Evolutionary conservation across 1,140 invertebrate genomes (phyloP), one percentile per base, ranked within the genome.

Genomic region (Zaprionus davidi): DNA sequence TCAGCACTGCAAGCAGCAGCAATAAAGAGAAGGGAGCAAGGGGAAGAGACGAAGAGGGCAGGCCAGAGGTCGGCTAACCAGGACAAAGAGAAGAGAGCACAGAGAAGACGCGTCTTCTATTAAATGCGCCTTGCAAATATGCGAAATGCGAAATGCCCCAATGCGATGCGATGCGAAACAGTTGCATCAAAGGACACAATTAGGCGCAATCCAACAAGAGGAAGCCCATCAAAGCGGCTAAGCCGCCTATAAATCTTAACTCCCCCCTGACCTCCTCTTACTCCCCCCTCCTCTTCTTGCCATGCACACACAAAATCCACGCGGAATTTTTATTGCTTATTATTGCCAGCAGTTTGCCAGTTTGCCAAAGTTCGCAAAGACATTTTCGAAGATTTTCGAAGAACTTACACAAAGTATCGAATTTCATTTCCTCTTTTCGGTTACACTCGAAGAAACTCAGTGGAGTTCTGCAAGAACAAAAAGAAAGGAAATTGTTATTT

Each of bases 261-360:
- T 46, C 41, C 41, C 41, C 41, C 41, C 7, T 63, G 66, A 12
- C n/a, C 7, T 20, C 20, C 1, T 2, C 41, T 44, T 6, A 2
- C 41, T 17, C 38, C 4, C 12, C 15, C 31, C 9, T 11, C 38
- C 36, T 4, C 13, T 15, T 41, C 70, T 34, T 11, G 31, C 3
- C 3, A 34, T 11, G 76, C 66, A 87, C 76, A 74, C 81, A 74
- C 81, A 81, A 81, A 80, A 81, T 90, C 81, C 85, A 82, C 58
- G 72, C 73, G 81, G 85, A 79, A 90, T 90, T 90, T 90, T 90
- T 90, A 90, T 90, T 90, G 85, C 85, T 90, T 90, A 90, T 90
- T 90, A 90, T 90, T 82, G 86, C 72, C 34, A 68, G 69, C 11
- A 44, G 53, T 60, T 72, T 64, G n/a, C 20, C 31, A 31, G 49